Conservation (phyloP, 1,140 invertebrate species). For the Anastatus disparis region DNA sequence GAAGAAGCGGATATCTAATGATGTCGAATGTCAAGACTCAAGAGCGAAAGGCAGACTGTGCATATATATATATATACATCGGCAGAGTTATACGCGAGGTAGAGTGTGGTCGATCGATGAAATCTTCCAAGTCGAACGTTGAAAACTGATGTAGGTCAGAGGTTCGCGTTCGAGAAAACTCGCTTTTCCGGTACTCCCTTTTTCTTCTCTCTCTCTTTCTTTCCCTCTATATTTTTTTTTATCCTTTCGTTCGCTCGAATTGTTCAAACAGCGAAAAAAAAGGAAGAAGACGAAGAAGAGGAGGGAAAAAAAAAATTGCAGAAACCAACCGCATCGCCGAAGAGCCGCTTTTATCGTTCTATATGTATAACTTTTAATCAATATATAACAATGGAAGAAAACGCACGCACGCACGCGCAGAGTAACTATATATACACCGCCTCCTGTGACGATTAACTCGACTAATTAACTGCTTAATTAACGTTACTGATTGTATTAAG, state of each 20-base stretch:
- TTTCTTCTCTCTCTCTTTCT: too few species aligned
- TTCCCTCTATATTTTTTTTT: too few species aligned
- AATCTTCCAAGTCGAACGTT: conserved; percentile 37
- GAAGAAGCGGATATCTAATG: conserved; percentile 16
- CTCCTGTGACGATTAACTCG: background rate
- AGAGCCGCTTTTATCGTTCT: background rate
- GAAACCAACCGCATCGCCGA: background rate
- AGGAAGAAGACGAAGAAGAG: too few species aligned
- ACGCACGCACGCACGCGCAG: background rate
- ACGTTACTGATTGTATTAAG: background rate
- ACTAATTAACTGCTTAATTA: conserved; percentile 22
- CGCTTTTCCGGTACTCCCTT: conserved; percentile 25
- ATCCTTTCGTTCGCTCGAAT: background rate
- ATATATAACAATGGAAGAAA: background rate
- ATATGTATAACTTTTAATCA: conserved; percentile 10
- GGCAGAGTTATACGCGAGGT: background rate
- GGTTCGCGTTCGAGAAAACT: conserved; percentile 31
- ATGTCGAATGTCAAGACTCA: conserved; percentile 39
- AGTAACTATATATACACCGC: too few species aligned
- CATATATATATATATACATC: too few species aligned
- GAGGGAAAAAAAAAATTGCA: too few species aligned
- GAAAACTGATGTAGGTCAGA: conserved; percentile 40
- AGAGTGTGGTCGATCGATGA: conserved; percentile 39
- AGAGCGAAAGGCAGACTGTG: too few species aligned
- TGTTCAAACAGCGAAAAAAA: conserved; percentile 21